phyloP scores from a whole-genome alignment of 2,797 vertebrate genomes.

The Margarornis squamiger region DNA sequence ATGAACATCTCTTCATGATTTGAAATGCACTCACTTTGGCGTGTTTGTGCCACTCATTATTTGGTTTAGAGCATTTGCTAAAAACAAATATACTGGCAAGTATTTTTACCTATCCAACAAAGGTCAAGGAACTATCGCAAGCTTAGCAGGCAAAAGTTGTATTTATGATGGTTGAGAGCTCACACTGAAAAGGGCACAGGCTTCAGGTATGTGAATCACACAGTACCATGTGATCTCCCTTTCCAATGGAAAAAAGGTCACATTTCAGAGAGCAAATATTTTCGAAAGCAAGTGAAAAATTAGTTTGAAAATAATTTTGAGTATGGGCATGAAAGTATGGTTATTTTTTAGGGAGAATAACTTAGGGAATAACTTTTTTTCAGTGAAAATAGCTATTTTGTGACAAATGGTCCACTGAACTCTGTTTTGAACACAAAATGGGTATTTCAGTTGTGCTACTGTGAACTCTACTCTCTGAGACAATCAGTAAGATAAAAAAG shows the following conservation, averaged over 20 bases:
- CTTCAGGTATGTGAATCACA: conserved; percentile 15
- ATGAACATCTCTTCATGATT: background rate
- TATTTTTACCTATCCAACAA: background rate
- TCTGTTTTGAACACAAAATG: background rate
- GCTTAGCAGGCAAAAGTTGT: background rate
- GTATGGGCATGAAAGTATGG: background rate
- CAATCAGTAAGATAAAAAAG: background rate
- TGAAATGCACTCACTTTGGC: background rate
- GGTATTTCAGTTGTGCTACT: background rate
- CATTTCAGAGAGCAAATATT: background rate
- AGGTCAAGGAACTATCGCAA: background rate
- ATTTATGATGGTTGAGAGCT: background rate
- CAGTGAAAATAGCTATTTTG: background rate
- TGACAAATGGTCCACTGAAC: background rate
- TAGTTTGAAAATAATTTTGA: background rate
- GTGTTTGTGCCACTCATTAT: background rate
- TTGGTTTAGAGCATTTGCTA: background rate
- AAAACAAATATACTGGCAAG: background rate
- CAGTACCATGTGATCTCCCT: background rate
- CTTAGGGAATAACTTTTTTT: background rate
- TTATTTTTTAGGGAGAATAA: background rate
- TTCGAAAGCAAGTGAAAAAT: background rate
- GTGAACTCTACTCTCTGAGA: background rate
- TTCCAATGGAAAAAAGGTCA: background rate
- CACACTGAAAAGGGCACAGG: conserved; percentile 5